Evolutionary conservation across 2,797 vertebrate species (phyloP), one percentile per base, ranked within the genome.

Genomic region (Dicrostonyx torquatus): DNA sequence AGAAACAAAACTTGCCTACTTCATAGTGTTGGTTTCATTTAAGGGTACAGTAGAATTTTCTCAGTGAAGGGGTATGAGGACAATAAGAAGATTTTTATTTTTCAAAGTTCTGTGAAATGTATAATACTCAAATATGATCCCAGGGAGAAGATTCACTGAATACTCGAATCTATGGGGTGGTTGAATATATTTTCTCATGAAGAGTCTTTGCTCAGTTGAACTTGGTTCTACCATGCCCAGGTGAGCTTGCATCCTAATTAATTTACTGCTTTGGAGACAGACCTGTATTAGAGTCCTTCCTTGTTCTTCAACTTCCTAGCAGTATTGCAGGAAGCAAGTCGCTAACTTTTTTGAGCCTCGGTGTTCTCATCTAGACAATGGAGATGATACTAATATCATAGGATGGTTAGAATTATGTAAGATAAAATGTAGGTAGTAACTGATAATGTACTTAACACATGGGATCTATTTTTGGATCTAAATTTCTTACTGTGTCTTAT

Each of bases 1-100:
- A 94, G 94, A 94, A 97, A 93, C 66, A 95, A 93, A 90, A 90
- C 92, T 95, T 93, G 45, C 79, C 95, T 96, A 94, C 91, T 58
- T 96, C 92, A 96, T 91, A 85, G 68, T 88, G 87, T 94, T 93
- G 78, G 91, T 91, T 89, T 80, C 85, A 91, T 96, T 93, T 97
- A 96, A 96, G 94, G 93, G 80, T 96, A 89, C 73, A 62, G 68
- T 93, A 24, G 43, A 90, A 68, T 93, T 96, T 96, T 90, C 60
- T 85, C 86, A 95, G 37, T 94, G 55, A 76, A 90, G 78, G 66
- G 90, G 45, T 87, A 84, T 18, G 5, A 93, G 55, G 64, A 89
- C 64, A 96, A 80, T 34, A 86, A 94, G 58, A 86, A 94, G 58
- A 55, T 89, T 95, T 95, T 92, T 55, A 17, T 75, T 95, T 96